Conservation (phyloP, 2,797 vertebrate species). For the Amphiprion clarkii region DNA sequence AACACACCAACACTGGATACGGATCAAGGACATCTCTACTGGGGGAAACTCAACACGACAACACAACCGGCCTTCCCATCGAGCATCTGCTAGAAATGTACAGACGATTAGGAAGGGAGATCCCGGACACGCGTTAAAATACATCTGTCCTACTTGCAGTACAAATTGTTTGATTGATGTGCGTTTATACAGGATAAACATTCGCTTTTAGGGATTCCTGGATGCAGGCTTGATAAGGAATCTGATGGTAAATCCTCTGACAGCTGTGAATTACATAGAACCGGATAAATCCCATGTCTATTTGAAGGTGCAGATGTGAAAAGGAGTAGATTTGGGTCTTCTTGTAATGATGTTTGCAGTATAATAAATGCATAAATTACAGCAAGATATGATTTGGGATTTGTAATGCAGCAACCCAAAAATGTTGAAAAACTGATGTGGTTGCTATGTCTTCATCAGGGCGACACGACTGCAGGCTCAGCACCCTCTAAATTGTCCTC, state of each 20-base stretch:
- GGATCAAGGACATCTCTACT: slow-evolving; percentile 72
- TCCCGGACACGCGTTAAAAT: slow-evolving; percentile 16
- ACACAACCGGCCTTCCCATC: slow-evolving; percentile 56
- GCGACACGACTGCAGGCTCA: slow-evolving; percentile 1
- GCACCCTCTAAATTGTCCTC: slow-evolving; percentile 24
- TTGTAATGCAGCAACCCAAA: background rate
- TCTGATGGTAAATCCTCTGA: slow-evolving; percentile 31
- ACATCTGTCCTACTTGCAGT: slow-evolving; percentile 27
- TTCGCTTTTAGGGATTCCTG: slow-evolving; percentile 22
- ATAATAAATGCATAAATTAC: slow-evolving; percentile 5
- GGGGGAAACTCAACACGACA: slow-evolving; percentile 53
- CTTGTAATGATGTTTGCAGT: too few relatives aligned
- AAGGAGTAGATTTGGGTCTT: too few relatives aligned
- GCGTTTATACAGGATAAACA: slow-evolving; percentile 33
- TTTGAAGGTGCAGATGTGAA: background rate
- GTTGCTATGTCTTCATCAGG: slow-evolving; percentile 4
- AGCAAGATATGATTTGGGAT: background rate
- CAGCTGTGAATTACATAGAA: slow-evolving; percentile 7
- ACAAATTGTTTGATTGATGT: slow-evolving; percentile 59
- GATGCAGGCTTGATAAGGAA: slow-evolving; percentile 37
- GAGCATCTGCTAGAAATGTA: slow-evolving; percentile 54
- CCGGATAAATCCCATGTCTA: background rate
- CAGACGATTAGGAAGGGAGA: slow-evolving; percentile 49
- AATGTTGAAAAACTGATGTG: background rate
- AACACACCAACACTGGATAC: slow-evolving; percentile 54